Percentiles rank a stretch among this genome's conserved stretches.
Conservation (phyloP, 2,113 vertebrate species). For the Sapajus apella region DNA sequence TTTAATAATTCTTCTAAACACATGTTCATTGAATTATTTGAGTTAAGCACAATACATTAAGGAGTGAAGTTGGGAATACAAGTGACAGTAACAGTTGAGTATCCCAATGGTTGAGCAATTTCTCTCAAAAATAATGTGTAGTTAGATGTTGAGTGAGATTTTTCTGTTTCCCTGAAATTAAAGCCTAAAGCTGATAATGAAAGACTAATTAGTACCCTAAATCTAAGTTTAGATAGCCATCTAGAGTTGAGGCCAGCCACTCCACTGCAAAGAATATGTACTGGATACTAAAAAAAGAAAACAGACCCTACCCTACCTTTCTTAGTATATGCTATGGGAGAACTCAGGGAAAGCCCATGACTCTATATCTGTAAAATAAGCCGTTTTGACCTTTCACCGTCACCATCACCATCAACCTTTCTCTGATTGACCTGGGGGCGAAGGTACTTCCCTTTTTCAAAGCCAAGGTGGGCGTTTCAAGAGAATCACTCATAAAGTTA, state of each 20-base stretch:
- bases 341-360: neutral
- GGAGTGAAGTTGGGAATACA: neutral
- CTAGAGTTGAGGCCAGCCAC: neutral
- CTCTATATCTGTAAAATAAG: neutral
- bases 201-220: neutral
- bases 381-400: neutral
- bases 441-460: neutral
- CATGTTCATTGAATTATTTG: slow-evolving; percentile 40
- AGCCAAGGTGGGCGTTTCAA: neutral
- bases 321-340: neutral
- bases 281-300: neutral
- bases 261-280: neutral
- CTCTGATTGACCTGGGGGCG: neutral
- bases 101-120: neutral
- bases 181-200: neutral
- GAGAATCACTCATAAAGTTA: neutral
- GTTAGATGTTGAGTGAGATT: neutral
- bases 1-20: slow-evolving; percentile 32
- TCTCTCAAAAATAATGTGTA: slow-evolving; percentile 17
- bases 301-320: neutral
- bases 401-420: neutral
- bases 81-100: neutral
- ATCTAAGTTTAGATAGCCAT: neutral
- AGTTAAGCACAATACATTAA: slow-evolving; percentile 21
- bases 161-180: neutral